Base-by-base conservation (phyloP, 2,888 invertebrate genomes). In the Scaptomyza tumidula region DNA sequence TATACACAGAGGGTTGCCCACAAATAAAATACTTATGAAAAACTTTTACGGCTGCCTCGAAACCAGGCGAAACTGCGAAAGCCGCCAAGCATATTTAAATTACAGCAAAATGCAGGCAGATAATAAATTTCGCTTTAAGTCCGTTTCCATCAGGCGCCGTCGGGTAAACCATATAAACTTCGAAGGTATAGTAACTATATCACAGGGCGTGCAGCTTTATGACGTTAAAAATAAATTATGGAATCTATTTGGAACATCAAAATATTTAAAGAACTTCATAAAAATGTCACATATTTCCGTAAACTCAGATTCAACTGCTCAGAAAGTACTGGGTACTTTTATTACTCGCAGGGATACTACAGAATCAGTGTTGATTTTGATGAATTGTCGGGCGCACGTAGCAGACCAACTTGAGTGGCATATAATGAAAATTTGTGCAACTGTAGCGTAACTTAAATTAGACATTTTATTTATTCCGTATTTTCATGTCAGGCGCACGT, bases 1-100 rank as follows among this genome's bases (percentile, higher is more conserved):
- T 71, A 62, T 41, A 35, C 55, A 41, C 55, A 27, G 60, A 50
- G 52, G 72, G 78, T 57, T 52, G 65, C 69, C 65, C 67, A 69
- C 75, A 89, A 86, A 88, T 86, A 83, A 86, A 86, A 85, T 89
- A 88, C 86, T 89, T 87, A 65, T 70, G 70, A 64, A 64, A 85
- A 88, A 88, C 62, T 89, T 85, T 89, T 61, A 43, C 84, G 67
- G 53, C 67, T 58, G 64, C 48, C 41, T 10, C 10, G 53, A 54
- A 53, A 33, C 50, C 59, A 54, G 65, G 72, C 61, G 53, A 65
- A 56, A 61, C 10, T 55, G 49, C 39, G 56, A 57, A 77, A 78
- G 24, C 70, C 80, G 54, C 65, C 65, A 61, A 77, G 71, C 66
- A 81, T 75, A 81, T 85, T 83, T 87, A 87, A 83, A 85, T 81